A percentile compares a stretch with the other conserved stretches of the same genome.
phyloP scores from a whole-genome alignment of 1,140 invertebrate genomes.

The Bombus superbus region DNA sequence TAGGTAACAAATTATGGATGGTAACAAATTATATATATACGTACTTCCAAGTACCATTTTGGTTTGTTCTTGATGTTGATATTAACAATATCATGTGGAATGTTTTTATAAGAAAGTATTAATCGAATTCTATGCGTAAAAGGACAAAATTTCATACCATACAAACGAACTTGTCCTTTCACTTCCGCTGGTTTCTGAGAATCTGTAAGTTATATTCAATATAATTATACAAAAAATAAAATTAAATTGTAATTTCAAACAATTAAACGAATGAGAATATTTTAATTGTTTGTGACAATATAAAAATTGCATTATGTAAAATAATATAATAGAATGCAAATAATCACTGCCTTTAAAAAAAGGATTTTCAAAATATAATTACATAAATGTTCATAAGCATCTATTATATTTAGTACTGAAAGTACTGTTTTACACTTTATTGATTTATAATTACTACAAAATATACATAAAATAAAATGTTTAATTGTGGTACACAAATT shows the following conservation, averaged over 20 bases:
- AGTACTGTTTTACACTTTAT: not conserved
- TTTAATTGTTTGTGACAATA: not conserved
- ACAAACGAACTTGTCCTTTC: constrained; percentile 82
- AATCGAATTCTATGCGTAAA: constrained; percentile 84
- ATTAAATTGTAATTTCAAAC: not conserved
- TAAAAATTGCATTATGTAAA: not conserved
- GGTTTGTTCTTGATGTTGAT: constrained; percentile 85
- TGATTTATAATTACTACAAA: not conserved
- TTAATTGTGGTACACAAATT: not conserved
- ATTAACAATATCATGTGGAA: constrained; percentile 83
- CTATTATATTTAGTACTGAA: not conserved
- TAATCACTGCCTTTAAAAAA: not conserved
- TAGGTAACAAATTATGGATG: not conserved
- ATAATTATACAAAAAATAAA: not conserved
- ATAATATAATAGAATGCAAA: too few species aligned
- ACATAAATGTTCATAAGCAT: not conserved
- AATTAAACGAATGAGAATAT: not conserved
- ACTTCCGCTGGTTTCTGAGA: constrained; percentile 79
- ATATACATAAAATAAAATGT: not conserved
- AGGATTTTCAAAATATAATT: not conserved
- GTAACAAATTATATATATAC: constrained; percentile 9
- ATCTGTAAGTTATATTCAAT: constrained; percentile 64
- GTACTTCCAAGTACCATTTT: constrained; percentile 84
- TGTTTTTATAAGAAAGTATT: constrained; percentile 83
- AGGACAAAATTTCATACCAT: constrained; percentile 86